Conservation (phyloP, 2,113 vertebrate genomes). For the Hydropotes inermis region DNA sequence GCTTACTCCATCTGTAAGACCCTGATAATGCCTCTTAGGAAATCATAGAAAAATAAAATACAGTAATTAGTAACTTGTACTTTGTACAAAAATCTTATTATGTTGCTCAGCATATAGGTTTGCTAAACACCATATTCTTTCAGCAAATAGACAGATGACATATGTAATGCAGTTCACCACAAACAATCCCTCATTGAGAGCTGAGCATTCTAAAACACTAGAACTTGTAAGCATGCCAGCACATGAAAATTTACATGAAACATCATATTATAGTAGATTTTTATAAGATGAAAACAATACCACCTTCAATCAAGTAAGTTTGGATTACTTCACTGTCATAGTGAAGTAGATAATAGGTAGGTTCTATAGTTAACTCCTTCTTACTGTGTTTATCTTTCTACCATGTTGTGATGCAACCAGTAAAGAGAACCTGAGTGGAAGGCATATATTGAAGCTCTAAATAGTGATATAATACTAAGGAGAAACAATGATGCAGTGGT, state of each 20-base stretch:
- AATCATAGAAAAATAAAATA: conserved; percentile 99
- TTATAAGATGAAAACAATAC: conserved; percentile 65
- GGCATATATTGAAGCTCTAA: neutral
- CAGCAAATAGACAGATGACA: conserved; percentile 83
- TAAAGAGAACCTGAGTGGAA: conserved; percentile 45
- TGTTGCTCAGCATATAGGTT: conserved; percentile 95
- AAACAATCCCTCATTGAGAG: conserved; percentile 83
- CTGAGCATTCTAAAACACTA: conserved; percentile 86
- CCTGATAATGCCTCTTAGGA: conserved; percentile 95
- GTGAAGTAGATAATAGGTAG: conserved; percentile 58
- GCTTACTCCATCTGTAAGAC: conserved; percentile 93
- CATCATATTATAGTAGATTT: conserved; percentile 74
- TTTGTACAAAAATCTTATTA: conserved; percentile 97
- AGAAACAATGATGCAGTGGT: neutral
- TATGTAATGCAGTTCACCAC: conserved; percentile 81
- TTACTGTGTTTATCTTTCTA: conserved; percentile 49
- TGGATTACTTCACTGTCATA: conserved; percentile 65
- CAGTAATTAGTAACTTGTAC: conserved; percentile 96
- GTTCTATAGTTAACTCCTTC: conserved; percentile 33
- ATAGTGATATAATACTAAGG: neutral
- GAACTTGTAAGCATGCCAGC: conserved; percentile 86
- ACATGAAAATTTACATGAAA: conserved; percentile 83
- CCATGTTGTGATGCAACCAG: conserved; percentile 13
- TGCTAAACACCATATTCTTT: conserved; percentile 93
- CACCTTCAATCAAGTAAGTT: conserved; percentile 73